Evolutionary conservation across 2,113 vertebrate genomes (phyloP).

Genomic region (Copsychus sechellarum): DNA sequence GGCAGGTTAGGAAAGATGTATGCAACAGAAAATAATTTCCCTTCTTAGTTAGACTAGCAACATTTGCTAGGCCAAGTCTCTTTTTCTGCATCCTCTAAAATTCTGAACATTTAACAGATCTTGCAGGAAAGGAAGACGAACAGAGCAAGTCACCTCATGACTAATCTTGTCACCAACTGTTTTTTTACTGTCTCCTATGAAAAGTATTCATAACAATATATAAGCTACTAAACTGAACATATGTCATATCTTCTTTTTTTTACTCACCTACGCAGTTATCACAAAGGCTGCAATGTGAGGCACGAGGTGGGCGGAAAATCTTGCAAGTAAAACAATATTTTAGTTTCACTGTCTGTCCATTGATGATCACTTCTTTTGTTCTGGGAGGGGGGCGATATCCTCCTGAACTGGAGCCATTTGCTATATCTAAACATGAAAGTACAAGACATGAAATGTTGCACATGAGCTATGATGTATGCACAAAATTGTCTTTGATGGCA

Average conservation of each 20-base stretch:
- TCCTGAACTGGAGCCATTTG: constrained; percentile 88
- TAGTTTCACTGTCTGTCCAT: constrained; percentile 95
- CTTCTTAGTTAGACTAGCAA: neutral
- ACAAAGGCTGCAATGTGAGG: constrained; percentile 98
- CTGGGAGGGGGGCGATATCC: constrained; percentile 94
- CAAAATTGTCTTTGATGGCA: neutral
- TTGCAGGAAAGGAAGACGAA: neutral
- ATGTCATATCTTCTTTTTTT: neutral
- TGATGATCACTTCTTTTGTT: constrained; percentile 95
- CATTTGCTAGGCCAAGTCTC: neutral
- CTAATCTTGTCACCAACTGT: neutral
- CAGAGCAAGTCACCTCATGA: neutral
- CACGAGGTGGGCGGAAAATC: constrained; percentile 96
- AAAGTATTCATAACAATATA: neutral
- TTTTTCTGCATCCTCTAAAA: neutral
- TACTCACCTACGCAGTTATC: constrained; percentile 98
- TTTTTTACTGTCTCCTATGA: neutral
- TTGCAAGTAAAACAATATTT: constrained; percentile 99
- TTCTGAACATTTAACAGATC: neutral
- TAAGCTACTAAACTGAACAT: neutral
- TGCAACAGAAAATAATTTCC: neutral
- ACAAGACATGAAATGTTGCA: neutral
- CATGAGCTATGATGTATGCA: neutral
- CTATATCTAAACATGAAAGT: constrained; percentile 80
- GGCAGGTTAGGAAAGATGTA: neutral